Base-by-base conservation (phyloP, 1,140 invertebrate species). In the Calliphora vicina region DNA sequence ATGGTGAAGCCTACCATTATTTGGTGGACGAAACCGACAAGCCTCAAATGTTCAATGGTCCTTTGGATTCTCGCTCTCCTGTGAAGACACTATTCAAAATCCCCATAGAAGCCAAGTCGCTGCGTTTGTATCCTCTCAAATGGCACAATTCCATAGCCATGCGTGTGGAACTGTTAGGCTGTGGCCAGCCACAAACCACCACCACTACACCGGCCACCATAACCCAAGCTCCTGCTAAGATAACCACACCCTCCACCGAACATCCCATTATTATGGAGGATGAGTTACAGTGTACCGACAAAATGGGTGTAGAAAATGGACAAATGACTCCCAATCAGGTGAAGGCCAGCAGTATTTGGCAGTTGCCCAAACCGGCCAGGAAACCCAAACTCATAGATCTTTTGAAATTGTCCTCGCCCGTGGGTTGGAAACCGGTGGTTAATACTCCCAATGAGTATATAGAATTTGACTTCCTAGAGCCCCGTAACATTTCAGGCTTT, bases 101-200 rank as follows among this genome's bases (percentile, higher is more conserved):
- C 26, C 95, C 95, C 17, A 92, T 97, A 61, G 95, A 96, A 88
- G 95, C 96, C 0, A 93, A 93, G 84, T 92, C 94, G 29, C 84
- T 97, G 1, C 92, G 94, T 74, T 92, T 97, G 42, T 92, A 93
- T 82, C 96, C 96, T 0, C 88, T 94, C 3, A 94, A 95, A 2
- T 97, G 96, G 96, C 93, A 96, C 85, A 93, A 93, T 4, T 93
- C 92, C 10, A 96, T 96, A 61, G 92, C 95, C 0, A 90, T 97
- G 83, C 92, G 94, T 80, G 89, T 96, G 25, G 96, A 97, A 86
- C 86, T 97, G 1, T 91, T 97, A 35, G 95, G 96, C 45, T 97
- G 96, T 88, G 88, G 91, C 1, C 17, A 76, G 13, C 27, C 25
- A 15, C 84, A 85, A 10, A 10, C 25, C 10, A 83, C 85, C 8